These are phyloP conservation scores for Ips typographus DNA, from an alignment of 1,140 invertebrate genomes.

Conservation along the genomic window DNA sequence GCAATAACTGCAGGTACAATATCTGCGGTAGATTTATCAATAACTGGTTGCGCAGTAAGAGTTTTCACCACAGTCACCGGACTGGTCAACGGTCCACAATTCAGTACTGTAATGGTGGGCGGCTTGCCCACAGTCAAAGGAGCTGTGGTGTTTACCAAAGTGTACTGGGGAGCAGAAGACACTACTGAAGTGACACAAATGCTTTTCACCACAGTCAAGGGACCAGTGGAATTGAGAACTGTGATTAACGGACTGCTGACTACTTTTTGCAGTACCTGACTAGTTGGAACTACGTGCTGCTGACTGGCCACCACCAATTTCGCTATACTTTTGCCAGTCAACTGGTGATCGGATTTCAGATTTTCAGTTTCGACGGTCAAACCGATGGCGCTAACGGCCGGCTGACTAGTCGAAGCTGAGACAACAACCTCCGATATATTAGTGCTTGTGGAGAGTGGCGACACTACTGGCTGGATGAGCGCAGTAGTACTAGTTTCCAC, in stretches of 20 bases:
- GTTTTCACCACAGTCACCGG: conserved; percentile 47
- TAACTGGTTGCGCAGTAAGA: conserved; percentile 31
- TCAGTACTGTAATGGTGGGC: conserved; percentile 49
- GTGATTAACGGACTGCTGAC: conserved; percentile 47
- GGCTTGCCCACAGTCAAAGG: conserved; percentile 43
- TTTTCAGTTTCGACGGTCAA: not conserved
- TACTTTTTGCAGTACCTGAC: conserved; percentile 43
- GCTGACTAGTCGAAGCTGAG: conserved; percentile 11
- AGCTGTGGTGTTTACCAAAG: conserved; percentile 43
- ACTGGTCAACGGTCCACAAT: conserved; percentile 35
- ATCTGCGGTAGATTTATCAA: conserved; percentile 25
- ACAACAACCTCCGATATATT: conserved; percentile 15
- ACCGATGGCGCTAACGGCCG: conserved; percentile 3
- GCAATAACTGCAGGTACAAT: conserved; percentile 10
- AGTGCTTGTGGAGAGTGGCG: conserved; percentile 12
- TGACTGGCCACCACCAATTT: conserved; percentile 43
- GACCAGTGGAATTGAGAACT: conserved; percentile 48
- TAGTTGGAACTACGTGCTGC: conserved; percentile 27
- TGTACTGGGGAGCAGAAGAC: conserved; percentile 45
- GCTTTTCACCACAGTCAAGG: conserved; percentile 49
- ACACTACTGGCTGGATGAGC: conserved; percentile 20
- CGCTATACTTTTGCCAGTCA: conserved; percentile 37
- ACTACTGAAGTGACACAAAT: conserved; percentile 45
- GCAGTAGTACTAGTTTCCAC: conserved; percentile 39
- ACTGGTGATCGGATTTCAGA: conserved; percentile 18